Evolutionary conservation across 2,888 invertebrate species (phyloP), one percentile per base, ranked within the genome.

Genomic region (Bombylius discolor): DNA sequence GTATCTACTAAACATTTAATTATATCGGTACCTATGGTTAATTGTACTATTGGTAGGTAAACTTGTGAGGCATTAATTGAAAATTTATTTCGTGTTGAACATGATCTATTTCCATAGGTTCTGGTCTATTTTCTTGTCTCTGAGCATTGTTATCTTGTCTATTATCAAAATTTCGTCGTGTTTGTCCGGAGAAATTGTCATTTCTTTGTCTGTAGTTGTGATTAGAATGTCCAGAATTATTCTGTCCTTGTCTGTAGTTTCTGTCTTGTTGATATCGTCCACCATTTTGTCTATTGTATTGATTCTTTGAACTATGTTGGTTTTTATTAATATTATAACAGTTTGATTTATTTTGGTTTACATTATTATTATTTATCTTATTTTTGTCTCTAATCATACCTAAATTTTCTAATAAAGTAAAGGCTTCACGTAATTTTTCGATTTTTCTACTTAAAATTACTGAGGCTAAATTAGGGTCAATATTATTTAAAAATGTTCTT

Each of bases 231-330:
- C 39, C 39, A 4, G 39, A 39, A 39, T 39, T 39, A 11, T 39
- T 39, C 11, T 39, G 39, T 46, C 12, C 14, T 14, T 48, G n/a
- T 14, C 11, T 6, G 11, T 9, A 39, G 11, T 32, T 50, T 46
- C 33, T 39, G 39, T 39, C 11, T 39, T 39, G 39, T 39, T 9
- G 32, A 36, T 45, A 59, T 57, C 62, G n/a, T 46, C n/a, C 4
- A 46, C n/a, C 5, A 46, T 46, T 46, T 9, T 46, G 4, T 6
- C 6, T 6, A 4, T 4, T 31, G 9, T 47, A 31, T 31, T 32
- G 23, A 4, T 8, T 47, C 31, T 8, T 47, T 6, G 5, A 8
- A 31, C 56, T 56, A 55, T 78, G 77, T n/a, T n/a, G n/a, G n/a
- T n/a, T n/a, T n/a, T n/a, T n/a, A n/a, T n/a, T n/a, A 45, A 71